These are phyloP conservation scores for Drosophila paracracens DNA, from an alignment of 2,888 invertebrate species.

Conservation along the genomic window DNA sequence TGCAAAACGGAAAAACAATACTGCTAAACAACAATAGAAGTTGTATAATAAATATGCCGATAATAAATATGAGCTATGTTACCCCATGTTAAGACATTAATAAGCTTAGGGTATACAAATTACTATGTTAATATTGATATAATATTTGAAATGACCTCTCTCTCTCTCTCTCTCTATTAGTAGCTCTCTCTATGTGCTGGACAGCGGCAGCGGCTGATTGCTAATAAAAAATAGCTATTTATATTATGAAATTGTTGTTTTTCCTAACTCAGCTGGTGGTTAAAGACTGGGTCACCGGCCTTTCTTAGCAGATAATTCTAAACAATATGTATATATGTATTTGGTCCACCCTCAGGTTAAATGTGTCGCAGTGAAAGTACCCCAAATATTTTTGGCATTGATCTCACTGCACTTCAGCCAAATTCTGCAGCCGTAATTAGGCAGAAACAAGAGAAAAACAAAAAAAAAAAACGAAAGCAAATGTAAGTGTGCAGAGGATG, in stretches of 20 bases:
- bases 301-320: conserved; percentile 14
- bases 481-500: conserved; percentile 24
- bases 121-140: conserved; percentile 22
- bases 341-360: conserved; percentile 22
- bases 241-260: conserved; percentile 7
- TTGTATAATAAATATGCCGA: background rate
- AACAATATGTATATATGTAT: background rate
- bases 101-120: conserved; percentile 2
- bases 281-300: conserved; percentile 32
- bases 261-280: conserved; percentile 27
- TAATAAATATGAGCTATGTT: background rate
- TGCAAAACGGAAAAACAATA: no score
- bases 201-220: conserved; percentile 43
- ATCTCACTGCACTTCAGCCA: conserved; percentile 64
- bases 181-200: conserved; percentile 1
- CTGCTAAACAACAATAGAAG: background rate
- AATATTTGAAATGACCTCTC: conserved; percentile 26
- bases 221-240: conserved; percentile 37
- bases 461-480: conserved; percentile 25
- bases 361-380: conserved; percentile 69
- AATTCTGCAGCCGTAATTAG: conserved; percentile 55
- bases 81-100: background rate
- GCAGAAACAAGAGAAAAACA: conserved; percentile 24
- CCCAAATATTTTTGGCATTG: conserved; percentile 73
- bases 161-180: background rate